Evolutionary conservation across 2,888 invertebrate genomes (phyloP).

Genomic region (Icerya purchasi): DNA sequence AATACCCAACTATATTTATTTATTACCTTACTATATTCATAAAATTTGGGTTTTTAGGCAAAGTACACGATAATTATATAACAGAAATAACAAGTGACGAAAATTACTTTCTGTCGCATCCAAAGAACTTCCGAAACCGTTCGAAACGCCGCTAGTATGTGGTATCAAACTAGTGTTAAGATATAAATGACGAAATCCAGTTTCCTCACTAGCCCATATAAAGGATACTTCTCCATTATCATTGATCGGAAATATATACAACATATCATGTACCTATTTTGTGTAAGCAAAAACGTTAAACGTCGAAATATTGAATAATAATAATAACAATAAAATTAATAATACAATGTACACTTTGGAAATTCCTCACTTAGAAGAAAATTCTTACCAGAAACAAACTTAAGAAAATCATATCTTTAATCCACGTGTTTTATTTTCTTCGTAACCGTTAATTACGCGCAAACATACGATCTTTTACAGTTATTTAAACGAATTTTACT

Average conservation of each 20-base stretch:
- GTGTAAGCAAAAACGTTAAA: not conserved
- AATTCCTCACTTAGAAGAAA: no score
- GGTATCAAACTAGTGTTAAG: slow-evolving; percentile 40
- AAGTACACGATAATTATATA: not conserved
- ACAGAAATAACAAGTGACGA: not conserved
- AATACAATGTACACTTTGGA: no score
- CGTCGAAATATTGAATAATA: no score
- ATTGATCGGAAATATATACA: slow-evolving; percentile 50
- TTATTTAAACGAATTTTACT: no score
- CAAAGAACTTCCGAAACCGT: slow-evolving; percentile 11
- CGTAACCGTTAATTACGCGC: no score
- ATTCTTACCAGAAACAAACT: no score
- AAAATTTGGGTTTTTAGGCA: not conserved
- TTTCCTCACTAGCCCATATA: slow-evolving; percentile 83
- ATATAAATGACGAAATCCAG: slow-evolving; percentile 73
- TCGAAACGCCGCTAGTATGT: slow-evolving; percentile 15
- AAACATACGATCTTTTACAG: no score
- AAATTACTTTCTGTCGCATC: slow-evolving; percentile 14
- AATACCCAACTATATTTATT: no score
- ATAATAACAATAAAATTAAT: no score
- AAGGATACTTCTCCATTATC: slow-evolving; percentile 33
- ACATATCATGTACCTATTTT: slow-evolving; percentile 48
- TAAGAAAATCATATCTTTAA: no score
- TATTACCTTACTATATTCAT: no score
- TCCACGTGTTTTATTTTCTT: no score